phyloP scores from a whole-genome alignment of 2,888 invertebrate species.

The Rhopalosiphum nymphaeae region DNA sequence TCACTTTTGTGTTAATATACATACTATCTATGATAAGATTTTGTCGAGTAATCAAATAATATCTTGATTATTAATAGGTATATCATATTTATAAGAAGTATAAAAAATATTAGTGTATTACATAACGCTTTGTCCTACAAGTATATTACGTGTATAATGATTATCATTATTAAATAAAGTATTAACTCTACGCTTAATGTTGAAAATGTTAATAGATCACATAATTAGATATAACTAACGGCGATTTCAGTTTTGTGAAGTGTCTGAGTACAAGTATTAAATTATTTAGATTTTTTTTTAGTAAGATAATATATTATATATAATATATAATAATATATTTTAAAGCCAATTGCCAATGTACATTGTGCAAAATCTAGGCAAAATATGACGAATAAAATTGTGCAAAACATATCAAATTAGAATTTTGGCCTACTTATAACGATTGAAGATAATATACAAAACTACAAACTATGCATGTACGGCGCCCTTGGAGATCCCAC shows the following conservation, averaged over 20 bases:
- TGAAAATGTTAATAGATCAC: conserved; percentile 1
- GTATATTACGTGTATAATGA: background rate
- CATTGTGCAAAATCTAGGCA: background rate
- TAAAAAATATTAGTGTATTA: background rate
- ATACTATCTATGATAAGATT: background rate
- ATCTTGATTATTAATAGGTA: background rate
- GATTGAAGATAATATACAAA: background rate
- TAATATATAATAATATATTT: background rate
- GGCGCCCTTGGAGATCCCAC: conserved; percentile 21
- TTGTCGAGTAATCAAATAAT: background rate
- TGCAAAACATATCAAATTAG: background rate
- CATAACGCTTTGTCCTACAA: background rate
- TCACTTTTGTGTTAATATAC: background rate
- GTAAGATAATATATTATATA: too few relatives aligned
- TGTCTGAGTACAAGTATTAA: background rate
- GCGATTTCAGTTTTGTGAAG: background rate
- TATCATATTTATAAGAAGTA: background rate
- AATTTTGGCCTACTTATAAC: conserved; percentile 36
- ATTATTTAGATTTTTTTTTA: background rate
- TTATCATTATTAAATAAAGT: background rate
- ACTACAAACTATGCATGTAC: background rate
- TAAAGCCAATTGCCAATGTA: background rate
- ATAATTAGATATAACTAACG: background rate
- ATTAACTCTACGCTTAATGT: background rate
- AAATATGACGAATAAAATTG: background rate